Evolutionary conservation across 1,140 invertebrate species (phyloP), one percentile per base, ranked within the genome.

Genomic region (Piezodorus guildinii): DNA sequence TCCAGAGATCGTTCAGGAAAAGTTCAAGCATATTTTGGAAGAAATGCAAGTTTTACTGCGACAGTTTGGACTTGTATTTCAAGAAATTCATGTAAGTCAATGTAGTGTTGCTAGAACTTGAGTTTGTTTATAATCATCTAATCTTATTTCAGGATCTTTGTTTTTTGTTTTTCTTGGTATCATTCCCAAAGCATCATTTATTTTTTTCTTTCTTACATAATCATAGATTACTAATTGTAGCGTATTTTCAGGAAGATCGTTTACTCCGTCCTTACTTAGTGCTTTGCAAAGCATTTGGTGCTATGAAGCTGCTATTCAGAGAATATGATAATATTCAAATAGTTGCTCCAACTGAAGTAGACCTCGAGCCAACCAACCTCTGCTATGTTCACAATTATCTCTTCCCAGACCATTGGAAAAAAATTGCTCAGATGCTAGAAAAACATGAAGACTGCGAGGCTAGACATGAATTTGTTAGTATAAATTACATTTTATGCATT

Each of bases 351-450:
- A 43, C 14, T 9, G 39, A 52, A 15, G n/a, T 60, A 21, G 65
- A 66, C 23, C 34, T 30, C 12, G 43, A 49, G 3, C 65, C 65
- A 30, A 60, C 56, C 19, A 64, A 66, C 58, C 44, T 66, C 16
- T 52, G 45, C 23, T 66, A 64, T 56, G 62, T 66, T 19, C 62
- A 66, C 54, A 45, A 62, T 16, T 66, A 64, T 43, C n/a, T 66
- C 16, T 17, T 34, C 60, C 23, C 60, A 19, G 60, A 52, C n/a
- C 1, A 8, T 5, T 66, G 65, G 65, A 39, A 59, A 14, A 16
- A n/a, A 17, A 62, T 66, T 27, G 65, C 46, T 8, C 15, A 45
- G 6, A 21, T 19, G n/a, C 39, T 66, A 6, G 19, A 43, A 62
- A 25, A 56, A 12, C 43, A 51, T 46, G 21, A 8, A 2, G 12